These are phyloP conservation scores for Gonatopus flavifemur DNA, from an alignment of 1,140 invertebrate species.

Conservation along the genomic window DNA sequence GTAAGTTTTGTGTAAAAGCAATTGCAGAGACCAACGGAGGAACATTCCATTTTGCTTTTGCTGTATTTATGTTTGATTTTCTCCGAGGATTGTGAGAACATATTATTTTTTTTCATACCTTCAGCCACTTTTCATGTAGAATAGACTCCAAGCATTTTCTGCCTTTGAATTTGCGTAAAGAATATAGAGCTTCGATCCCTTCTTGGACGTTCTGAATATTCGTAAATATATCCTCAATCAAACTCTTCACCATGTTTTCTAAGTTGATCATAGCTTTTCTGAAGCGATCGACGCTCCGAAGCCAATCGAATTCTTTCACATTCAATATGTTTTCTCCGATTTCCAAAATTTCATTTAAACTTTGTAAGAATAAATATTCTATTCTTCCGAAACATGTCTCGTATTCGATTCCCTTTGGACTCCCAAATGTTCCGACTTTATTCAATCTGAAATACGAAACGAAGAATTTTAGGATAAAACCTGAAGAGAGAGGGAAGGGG, in stretches of 20 bases:
- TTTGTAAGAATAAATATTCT: constrained; percentile 69
- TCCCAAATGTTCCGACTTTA: constrained; percentile 66
- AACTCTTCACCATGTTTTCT: constrained; percentile 67
- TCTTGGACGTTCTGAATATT: constrained; percentile 72
- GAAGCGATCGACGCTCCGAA: constrained; percentile 71
- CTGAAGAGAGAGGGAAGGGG: too few species aligned
- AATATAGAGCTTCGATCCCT: constrained; percentile 68
- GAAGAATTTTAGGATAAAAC: neutral
- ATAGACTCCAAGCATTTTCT: constrained; percentile 64
- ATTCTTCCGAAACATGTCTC: constrained; percentile 58
- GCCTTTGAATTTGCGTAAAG: constrained; percentile 70
- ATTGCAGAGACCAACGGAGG: too few species aligned
- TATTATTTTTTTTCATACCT: too few species aligned
- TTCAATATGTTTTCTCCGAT: constrained; percentile 70
- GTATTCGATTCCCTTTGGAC: constrained; percentile 71
- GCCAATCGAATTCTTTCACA: constrained; percentile 71
- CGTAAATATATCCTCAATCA: constrained; percentile 70
- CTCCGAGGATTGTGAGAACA: too few species aligned
- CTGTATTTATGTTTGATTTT: too few species aligned
- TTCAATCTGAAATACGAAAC: constrained; percentile 55
- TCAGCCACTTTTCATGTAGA: constrained; percentile 66
- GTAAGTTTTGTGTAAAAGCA: too few species aligned
- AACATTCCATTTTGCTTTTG: too few species aligned
- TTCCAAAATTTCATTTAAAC: constrained; percentile 63
- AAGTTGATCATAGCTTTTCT: constrained; percentile 64